Base-by-base conservation (phyloP, 2,797 vertebrate genomes). In the Podargus strigoides region DNA sequence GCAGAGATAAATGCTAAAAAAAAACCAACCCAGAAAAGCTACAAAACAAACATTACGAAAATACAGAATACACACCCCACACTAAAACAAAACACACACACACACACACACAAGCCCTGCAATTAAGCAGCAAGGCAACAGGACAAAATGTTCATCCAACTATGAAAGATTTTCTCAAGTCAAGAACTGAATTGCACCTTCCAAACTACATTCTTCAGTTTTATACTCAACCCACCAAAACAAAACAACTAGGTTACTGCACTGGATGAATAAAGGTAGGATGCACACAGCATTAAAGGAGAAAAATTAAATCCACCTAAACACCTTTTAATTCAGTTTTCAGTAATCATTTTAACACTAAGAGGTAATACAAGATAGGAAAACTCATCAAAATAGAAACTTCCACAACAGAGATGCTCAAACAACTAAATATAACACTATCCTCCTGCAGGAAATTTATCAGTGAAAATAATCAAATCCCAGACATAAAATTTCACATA, bases 11-110 rank as follows among this genome's bases (percentile, higher is more conserved):
- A 37, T 28, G 5, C 26, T 50, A 67, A 63, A 59, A 78, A 53
- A 52, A 7, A 6, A 1, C 13, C 18, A 37, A 32, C 9, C 4
- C 2, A 23, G 52, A 14, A 0, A 2, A 42, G 7, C 1, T 7
- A 47, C 10, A 3, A 68, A 73, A 55, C 4, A 12, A 62, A 58
- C 19, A 16, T 17, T 2, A 15, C 47, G 63, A 58, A 75, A 36
- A n/a, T 0, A 9, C 20, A 75, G 73, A 28, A n/a, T n/a, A 39
- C 19, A 39, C 26, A 26, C 3, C 27, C 13, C 32, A 76, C 8
- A 41, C 1, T 16, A 37, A 76, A 80, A 41, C 2, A 21, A 26
- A 41, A 69, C 9, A 11, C 16, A n/a, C n/a, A n/a, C 13, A 47
- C n/a, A 4, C 0, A 36, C 34, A 36, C 23, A 62, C 2, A n/a